phyloP scores from a whole-genome alignment of 2,113 vertebrate species.

The Coracopsis vasa region DNA sequence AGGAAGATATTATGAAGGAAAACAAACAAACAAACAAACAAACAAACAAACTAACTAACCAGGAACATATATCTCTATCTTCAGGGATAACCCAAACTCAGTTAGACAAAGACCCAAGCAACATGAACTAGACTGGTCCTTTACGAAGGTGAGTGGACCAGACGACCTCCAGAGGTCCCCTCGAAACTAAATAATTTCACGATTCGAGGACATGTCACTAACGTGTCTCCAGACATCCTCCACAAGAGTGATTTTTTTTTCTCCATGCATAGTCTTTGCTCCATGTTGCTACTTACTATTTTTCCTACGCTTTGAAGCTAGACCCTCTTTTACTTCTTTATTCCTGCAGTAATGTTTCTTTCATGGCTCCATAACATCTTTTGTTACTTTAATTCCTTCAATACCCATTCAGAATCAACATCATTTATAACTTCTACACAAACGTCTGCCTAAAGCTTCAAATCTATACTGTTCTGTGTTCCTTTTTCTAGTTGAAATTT shows the following conservation, averaged over 20 bases:
- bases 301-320: neutral
- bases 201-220: neutral
- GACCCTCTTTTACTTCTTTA: neutral
- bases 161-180: neutral
- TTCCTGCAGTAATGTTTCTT: neutral
- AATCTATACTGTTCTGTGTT: neutral
- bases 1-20: neutral
- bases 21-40: neutral
- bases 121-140: neutral
- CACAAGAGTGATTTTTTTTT: neutral
- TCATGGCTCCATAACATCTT: neutral
- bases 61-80: neutral
- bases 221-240: neutral
- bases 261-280: neutral
- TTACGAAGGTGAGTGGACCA: neutral
- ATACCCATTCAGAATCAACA: neutral
- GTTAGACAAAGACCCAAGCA: neutral
- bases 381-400: neutral
- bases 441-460: slow-evolving; percentile 8
- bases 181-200: neutral
- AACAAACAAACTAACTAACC: neutral
- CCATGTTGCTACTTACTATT: neutral
- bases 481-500: neutral
- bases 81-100: neutral
- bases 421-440: neutral